Evolutionary conservation across 2,797 vertebrate genomes (phyloP).

Genomic region (Anas capensis): DNA sequence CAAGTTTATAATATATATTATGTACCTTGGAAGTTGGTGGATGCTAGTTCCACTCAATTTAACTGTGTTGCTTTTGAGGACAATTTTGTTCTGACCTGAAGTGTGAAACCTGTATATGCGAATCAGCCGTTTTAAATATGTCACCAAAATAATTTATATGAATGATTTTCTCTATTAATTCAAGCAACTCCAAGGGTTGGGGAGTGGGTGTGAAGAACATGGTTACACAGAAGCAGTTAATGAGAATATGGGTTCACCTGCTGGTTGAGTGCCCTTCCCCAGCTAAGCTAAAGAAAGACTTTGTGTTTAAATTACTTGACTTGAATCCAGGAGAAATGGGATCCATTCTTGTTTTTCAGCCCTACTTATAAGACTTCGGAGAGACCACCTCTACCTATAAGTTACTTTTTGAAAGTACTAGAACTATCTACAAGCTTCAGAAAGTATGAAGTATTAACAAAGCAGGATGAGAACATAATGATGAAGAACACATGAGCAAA

Average conservation of each 20-base stretch:
- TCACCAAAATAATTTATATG: neutral
- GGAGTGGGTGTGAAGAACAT: neutral
- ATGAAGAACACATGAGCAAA: neutral
- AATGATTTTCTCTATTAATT: constrained; percentile 49
- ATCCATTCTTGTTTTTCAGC: neutral
- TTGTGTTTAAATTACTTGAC: neutral
- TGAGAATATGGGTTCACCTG: neutral
- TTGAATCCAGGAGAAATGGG: neutral
- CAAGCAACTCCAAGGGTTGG: neutral
- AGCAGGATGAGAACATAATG: neutral
- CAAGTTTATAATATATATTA: constrained; percentile 70
- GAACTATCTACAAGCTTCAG: neutral
- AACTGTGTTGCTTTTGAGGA: constrained; percentile 54
- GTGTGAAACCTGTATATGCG: constrained; percentile 13
- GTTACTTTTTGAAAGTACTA: neutral
- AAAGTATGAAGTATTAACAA: neutral
- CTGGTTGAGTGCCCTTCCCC: neutral
- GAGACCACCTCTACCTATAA: neutral
- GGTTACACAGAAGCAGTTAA: neutral
- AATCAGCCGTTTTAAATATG: constrained; percentile 51
- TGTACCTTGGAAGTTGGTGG: constrained; percentile 66
- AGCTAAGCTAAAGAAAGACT: neutral
- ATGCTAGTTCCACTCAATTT: constrained; percentile 71
- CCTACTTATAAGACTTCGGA: neutral
- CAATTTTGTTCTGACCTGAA: constrained; percentile 59